These are phyloP conservation scores for Mohoua ochrocephala DNA, from an alignment of 2,113 vertebrate species.

Conservation along the genomic window DNA sequence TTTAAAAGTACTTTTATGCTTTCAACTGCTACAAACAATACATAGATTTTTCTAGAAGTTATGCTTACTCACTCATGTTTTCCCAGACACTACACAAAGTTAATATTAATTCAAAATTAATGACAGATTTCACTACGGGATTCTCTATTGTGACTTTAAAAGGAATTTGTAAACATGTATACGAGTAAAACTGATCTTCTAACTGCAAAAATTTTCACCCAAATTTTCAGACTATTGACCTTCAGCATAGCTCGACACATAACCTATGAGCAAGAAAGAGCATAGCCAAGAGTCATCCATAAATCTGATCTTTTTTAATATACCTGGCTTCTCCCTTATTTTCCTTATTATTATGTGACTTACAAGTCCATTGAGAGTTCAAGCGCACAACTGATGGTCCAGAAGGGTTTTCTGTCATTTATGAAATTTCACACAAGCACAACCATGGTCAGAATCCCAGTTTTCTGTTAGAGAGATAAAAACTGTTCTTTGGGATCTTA, in stretches of 20 bases:
- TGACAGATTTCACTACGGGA: neutral
- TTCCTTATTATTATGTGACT: neutral
- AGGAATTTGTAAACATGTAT: neutral
- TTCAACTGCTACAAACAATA: neutral
- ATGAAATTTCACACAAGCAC: neutral
- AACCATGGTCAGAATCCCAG: neutral
- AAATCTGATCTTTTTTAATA: neutral
- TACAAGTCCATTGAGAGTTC: neutral
- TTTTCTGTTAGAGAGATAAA: neutral
- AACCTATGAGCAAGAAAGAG: neutral
- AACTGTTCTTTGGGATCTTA: neutral
- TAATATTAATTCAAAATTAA: neutral
- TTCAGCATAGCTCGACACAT: neutral
- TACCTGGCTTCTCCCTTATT: neutral
- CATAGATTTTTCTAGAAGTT: neutral
- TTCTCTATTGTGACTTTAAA: neutral
- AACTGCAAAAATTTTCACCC: neutral
- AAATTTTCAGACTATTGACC: neutral
- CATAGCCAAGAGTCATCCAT: neutral
- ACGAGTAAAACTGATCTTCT: neutral
- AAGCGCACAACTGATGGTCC: neutral
- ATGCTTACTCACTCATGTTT: neutral
- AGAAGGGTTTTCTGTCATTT: neutral
- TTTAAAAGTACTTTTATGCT: neutral
- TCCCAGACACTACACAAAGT: neutral